Evolutionary conservation across 2,113 vertebrate genomes (phyloP).

Genomic region (Corvus cornix): DNA sequence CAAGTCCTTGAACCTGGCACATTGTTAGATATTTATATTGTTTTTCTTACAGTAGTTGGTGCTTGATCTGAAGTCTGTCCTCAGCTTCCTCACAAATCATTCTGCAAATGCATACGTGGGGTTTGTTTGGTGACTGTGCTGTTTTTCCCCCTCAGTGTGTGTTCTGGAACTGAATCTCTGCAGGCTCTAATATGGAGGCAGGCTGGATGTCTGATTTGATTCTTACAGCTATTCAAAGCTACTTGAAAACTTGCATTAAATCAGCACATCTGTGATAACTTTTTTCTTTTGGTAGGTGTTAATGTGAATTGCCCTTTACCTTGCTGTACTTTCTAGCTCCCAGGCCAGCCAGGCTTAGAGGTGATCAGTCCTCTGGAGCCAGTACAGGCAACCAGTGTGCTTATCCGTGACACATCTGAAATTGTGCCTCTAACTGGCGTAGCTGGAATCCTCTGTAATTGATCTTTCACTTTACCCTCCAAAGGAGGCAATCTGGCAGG

Average conservation of each 20-base stretch:
- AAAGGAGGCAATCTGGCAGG: not conserved
- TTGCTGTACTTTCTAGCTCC: not conserved
- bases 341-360: not conserved
- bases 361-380: not conserved
- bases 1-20: not conserved
- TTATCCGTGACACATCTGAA: not conserved
- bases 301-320: not conserved
- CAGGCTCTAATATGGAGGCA: not conserved
- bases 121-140: not conserved
- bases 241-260: not conserved
- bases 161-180: not conserved
- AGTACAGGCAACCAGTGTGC: not conserved
- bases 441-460: not conserved
- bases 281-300: not conserved
- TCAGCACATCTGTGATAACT: not conserved
- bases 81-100: not conserved
- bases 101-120: rapidly evolving
- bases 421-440: not conserved
- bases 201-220: not conserved
- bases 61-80: not conserved
- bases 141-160: not conserved
- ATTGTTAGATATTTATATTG: rapidly evolving
- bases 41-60: not conserved
- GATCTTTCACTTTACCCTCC: not conserved
- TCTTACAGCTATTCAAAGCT: not conserved